Evolutionary conservation across 2,113 vertebrate genomes (phyloP).

Genomic region (Atherinomorus stipes): DNA sequence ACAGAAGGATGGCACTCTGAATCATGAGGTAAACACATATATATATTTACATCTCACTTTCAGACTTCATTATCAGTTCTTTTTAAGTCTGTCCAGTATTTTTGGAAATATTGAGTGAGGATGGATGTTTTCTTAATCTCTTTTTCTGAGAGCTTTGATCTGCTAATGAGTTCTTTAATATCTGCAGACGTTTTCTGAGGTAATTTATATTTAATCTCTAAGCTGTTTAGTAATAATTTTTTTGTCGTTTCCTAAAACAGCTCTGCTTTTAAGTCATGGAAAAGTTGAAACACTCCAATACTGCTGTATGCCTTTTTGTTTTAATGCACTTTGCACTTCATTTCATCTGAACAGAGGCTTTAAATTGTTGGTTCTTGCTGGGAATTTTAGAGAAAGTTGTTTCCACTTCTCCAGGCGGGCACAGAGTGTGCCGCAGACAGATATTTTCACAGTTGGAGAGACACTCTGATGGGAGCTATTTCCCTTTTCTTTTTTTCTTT

Average conservation of each 20-base stretch:
- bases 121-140: neutral
- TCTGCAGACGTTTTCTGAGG: no score
- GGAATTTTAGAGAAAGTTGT: constrained; percentile 31
- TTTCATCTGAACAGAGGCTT: constrained; percentile 14
- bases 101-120: no score
- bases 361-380: neutral
- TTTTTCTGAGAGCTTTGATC: neutral
- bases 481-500: constrained; percentile 33
- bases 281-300: constrained; percentile 18
- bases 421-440: constrained; percentile 17
- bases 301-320: constrained; percentile 2
- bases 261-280: neutral
- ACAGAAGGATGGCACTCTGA: constrained; percentile 48
- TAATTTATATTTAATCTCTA: no score
- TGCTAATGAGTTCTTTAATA: no score
- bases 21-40: constrained; percentile 54
- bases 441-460: constrained; percentile 56
- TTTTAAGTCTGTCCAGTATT: neutral
- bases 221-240: no score
- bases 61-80: neutral
- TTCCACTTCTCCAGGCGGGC: constrained; percentile 22
- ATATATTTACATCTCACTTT: constrained; percentile 9
- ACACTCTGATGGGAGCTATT: constrained; percentile 30
- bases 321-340: constrained; percentile 7
- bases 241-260: no score